These are phyloP conservation scores for Notarius lentiginosus DNA, from an alignment of 2,113 vertebrate species.

Conservation along the genomic window DNA sequence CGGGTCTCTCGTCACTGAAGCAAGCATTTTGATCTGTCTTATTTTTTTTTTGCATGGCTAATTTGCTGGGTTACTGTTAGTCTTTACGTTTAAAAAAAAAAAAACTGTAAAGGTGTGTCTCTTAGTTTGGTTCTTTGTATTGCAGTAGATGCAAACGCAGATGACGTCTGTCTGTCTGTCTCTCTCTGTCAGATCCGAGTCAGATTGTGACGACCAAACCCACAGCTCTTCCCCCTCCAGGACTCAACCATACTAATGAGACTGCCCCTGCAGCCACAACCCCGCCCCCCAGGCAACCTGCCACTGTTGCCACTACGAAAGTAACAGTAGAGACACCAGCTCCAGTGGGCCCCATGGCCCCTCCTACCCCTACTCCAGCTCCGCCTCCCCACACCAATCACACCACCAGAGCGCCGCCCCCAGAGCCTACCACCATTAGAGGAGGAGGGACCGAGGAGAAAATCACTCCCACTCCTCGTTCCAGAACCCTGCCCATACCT, in stretches of 20 bases:
- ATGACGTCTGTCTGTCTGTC: neutral
- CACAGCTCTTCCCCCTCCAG: conserved; percentile 32
- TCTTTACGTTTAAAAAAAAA: too few species aligned
- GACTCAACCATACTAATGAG: conserved; percentile 28
- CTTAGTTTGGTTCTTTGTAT: too few species aligned
- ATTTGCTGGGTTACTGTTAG: neutral
- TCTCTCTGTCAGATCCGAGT: conserved; percentile 52
- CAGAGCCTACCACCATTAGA: neutral
- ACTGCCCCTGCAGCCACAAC: conserved; percentile 41
- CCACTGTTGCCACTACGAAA: conserved; percentile 15
- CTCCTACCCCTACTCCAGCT: conserved; percentile 11
- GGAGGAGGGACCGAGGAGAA: neutral
- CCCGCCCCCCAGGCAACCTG: neutral
- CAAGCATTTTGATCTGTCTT: neutral
- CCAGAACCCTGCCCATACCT: too few species aligned
- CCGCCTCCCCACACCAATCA: neutral
- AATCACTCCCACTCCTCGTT: neutral
- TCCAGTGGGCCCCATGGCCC: neutral
- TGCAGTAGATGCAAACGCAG: too few species aligned
- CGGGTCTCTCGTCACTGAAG: neutral
- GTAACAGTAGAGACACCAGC: neutral
- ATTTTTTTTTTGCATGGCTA: neutral
- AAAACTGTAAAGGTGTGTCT: too few species aligned
- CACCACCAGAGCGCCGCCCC: conserved; percentile 4
- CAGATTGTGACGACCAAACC: conserved; percentile 54